phyloP scores from a whole-genome alignment of 2,113 vertebrate species.

The Rhizomys pruinosus region DNA sequence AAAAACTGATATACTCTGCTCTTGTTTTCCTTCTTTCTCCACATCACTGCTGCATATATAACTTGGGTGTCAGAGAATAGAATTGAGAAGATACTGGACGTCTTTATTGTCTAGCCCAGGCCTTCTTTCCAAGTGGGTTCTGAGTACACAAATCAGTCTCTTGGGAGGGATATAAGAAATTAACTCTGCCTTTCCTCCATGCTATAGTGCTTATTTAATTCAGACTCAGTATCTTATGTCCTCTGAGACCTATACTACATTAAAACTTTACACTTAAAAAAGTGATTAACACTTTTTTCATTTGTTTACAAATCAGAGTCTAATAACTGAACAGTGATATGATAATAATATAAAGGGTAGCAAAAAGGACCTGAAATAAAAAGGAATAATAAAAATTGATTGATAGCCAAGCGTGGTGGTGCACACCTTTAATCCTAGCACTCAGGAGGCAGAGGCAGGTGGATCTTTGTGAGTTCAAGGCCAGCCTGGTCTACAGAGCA shows the following conservation, averaged over 20 bases:
- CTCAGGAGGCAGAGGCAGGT: no score
- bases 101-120: not conserved
- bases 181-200: not conserved
- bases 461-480: no score
- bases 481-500: no score
- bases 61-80: constrained; percentile 10
- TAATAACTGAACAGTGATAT: not conserved
- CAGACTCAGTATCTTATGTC: not conserved
- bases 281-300: not conserved
- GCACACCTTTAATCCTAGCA: no score
- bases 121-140: not conserved
- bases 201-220: not conserved
- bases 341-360: not conserved
- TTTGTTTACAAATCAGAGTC: constrained; percentile 47
- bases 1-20: constrained; percentile 3
- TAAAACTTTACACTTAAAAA: no score
- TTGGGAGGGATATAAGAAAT: not conserved
- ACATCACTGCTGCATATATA: not conserved
- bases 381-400: constrained; percentile 1
- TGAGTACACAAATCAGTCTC: not conserved
- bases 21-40: not conserved
- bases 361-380: constrained; percentile 28
- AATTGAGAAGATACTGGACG: not conserved
- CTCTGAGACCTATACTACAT: not conserved
- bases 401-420: no score